Evolutionary conservation across 2,888 invertebrate species (phyloP).

Genomic region (Andrena bicolor): DNA sequence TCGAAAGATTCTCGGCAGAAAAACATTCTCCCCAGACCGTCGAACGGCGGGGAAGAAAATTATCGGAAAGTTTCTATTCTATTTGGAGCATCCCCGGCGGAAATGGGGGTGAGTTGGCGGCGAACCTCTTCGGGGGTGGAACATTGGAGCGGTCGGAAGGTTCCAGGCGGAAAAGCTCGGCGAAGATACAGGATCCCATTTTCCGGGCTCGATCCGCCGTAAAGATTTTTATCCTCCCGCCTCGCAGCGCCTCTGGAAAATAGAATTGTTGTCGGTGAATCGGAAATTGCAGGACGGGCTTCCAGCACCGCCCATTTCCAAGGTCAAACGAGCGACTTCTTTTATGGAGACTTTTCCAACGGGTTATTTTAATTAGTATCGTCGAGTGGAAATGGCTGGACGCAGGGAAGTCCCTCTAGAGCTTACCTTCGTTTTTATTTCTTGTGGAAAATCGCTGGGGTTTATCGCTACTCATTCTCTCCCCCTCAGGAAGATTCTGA

Average conservation of each 20-base stretch:
- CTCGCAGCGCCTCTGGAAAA: conserved; percentile 54
- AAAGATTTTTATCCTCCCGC: conserved; percentile 64
- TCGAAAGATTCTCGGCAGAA: background rate
- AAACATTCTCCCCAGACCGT: conserved; percentile 1
- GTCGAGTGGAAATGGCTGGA: background rate
- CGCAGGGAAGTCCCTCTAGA: background rate
- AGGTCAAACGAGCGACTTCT: conserved; percentile 45
- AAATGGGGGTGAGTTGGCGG: conserved; percentile 7
- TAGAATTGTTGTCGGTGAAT: conserved; percentile 70
- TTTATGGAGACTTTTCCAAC: conserved; percentile 18
- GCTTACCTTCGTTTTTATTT: conserved; percentile 34
- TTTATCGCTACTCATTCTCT: background rate
- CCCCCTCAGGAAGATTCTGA: background rate
- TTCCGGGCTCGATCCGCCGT: conserved; percentile 62
- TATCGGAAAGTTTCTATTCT: conserved; percentile 40
- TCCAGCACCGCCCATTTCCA: conserved; percentile 26
- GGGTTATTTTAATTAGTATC: conserved; percentile 49
- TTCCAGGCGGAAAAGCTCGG: conserved; percentile 21
- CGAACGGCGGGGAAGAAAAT: conserved; percentile 11
- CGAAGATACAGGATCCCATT: conserved; percentile 60
- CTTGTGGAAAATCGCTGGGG: background rate
- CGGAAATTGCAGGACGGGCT: conserved; percentile 54
- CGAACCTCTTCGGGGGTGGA: conserved; percentile 11
- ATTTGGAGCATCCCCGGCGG: conserved; percentile 15
- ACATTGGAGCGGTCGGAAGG: conserved; percentile 9